A percentile compares a stretch with the other conserved stretches of the same genome.
phyloP scores from a whole-genome alignment of 2,113 vertebrate genomes.

The Ginglymostoma cirratum region DNA sequence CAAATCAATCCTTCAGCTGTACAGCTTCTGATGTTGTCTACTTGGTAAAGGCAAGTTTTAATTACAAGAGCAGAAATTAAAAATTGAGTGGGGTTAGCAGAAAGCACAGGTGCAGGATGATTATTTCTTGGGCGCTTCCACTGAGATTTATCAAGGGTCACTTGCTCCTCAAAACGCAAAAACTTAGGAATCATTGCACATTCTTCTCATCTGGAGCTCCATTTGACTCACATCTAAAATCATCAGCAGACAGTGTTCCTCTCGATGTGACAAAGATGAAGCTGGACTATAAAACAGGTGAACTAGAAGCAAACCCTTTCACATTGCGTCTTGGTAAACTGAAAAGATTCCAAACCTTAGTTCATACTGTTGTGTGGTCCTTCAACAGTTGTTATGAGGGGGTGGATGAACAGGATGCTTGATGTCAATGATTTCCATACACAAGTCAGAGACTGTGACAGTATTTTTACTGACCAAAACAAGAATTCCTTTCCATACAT shows the following conservation, averaged over 20 bases:
- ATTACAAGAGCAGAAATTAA: neutral
- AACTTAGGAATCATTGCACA: neutral
- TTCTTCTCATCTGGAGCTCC: neutral
- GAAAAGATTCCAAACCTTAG: neutral
- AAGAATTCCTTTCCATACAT: neutral
- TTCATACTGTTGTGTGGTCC: constrained; percentile 15
- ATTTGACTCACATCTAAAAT: neutral
- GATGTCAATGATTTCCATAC: constrained; percentile 13
- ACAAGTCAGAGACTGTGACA: no score
- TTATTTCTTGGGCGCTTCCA: neutral
- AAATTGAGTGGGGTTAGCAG: neutral
- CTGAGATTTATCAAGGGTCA: neutral
- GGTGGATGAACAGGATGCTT: neutral
- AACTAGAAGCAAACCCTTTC: constrained; percentile 20
- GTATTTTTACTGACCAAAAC: neutral
- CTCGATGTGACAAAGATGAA: neutral
- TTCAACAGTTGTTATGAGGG: neutral
- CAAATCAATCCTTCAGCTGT: neutral
- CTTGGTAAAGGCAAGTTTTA: neutral
- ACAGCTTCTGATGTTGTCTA: neutral
- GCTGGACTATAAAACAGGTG: neutral
- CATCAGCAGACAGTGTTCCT: neutral
- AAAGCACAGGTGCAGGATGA: neutral
- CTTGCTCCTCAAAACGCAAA: neutral
- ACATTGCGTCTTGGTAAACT: neutral